phyloP scores from a whole-genome alignment of 92 coral and sea anemone species.

The Diadumene lineata region DNA sequence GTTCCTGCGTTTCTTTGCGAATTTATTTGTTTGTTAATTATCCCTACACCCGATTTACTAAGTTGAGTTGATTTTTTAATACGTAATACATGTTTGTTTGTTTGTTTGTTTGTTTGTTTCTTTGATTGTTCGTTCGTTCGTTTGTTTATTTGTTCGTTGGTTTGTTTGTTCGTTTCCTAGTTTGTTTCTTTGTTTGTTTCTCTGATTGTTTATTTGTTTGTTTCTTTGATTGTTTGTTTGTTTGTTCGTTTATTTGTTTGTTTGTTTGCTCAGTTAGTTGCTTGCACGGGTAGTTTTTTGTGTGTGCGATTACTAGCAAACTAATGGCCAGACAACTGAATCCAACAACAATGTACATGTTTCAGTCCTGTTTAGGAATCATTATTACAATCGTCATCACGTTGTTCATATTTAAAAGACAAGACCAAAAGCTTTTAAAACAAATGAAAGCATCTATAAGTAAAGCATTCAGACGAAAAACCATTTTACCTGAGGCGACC shows the following conservation, averaged over 20 bases:
- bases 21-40: no score
- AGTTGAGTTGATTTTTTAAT: no score
- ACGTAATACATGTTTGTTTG: no score
- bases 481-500: neutral
- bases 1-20: no score
- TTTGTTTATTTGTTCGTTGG: neutral
- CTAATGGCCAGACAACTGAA: no score
- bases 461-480: neutral
- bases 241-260: neutral
- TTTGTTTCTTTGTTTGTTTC: neutral
- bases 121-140: neutral
- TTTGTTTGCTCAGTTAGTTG: neutral
- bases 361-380: conserved; percentile 71
- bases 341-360: no score
- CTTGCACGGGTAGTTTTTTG: neutral
- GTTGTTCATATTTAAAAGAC: conserved; percentile 62
- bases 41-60: no score
- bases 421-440: conserved; percentile 55
- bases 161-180: neutral
- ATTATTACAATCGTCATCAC: conserved; percentile 49
- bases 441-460: conserved; percentile 6
- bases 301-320: neutral
- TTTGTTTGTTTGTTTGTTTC: neutral
- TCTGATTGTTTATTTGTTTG: neutral
- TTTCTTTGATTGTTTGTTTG: neutral